Percentiles rank a stretch among this genome's conserved stretches.
phyloP scores from a whole-genome alignment of 1,140 invertebrate species.

The Frieseomelitta varia region DNA sequence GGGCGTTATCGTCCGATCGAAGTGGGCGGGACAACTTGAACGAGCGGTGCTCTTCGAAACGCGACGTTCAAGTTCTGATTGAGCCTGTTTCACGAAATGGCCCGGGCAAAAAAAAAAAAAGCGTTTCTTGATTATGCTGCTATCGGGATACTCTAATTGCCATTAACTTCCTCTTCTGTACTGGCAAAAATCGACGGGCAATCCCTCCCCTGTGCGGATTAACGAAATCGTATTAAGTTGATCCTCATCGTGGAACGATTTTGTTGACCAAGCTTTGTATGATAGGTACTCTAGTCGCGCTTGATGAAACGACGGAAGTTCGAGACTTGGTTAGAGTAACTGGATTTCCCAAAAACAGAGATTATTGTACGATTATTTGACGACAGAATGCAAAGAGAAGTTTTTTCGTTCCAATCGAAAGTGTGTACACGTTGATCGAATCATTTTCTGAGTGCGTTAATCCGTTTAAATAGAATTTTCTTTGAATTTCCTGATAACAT shows the following conservation, averaged over 20 bases:
- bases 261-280: neutral
- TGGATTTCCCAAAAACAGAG: neutral
- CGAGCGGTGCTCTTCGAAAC: constrained; percentile 32
- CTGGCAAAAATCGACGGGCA: constrained; percentile 4
- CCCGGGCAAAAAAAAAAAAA: constrained; percentile 75
- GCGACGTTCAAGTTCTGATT: constrained; percentile 69
- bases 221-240: constrained; percentile 9
- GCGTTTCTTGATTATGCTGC: constrained; percentile 71
- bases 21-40: constrained; percentile 57
- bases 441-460: no score
- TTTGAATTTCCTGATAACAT: no score
- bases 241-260: constrained; percentile 7
- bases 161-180: constrained; percentile 36
- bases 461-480: no score
- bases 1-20: constrained; percentile 56
- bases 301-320: neutral
- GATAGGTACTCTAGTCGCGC: neutral
- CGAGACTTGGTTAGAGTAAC: neutral
- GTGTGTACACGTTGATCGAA: no score
- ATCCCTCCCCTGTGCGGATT: constrained; percentile 30
- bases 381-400: neutral
- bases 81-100: constrained; percentile 73
- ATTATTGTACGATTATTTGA: neutral
- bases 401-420: neutral
- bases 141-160: constrained; percentile 58